Evolutionary conservation across 2,113 vertebrate species (phyloP).

Genomic region (Seriola dumerili): DNA sequence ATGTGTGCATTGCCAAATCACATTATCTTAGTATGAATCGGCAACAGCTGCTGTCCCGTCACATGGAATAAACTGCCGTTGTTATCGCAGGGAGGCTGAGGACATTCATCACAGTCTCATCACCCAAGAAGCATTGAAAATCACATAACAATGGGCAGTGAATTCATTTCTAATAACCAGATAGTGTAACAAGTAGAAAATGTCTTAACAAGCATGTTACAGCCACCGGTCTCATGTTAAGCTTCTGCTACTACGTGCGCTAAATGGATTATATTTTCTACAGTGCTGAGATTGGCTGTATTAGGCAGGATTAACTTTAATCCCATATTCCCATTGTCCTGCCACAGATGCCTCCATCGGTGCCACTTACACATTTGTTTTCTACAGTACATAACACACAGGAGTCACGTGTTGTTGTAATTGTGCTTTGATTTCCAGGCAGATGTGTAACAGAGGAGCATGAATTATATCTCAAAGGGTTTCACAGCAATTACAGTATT

Average conservation of each 20-base stretch:
- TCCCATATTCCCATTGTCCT: conserved; percentile 58
- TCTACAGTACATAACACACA: neutral
- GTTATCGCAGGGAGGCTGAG: conserved; percentile 2
- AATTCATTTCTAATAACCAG: conserved; percentile 12
- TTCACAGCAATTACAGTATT: conserved; percentile 30
- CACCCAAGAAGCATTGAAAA: conserved; percentile 14
- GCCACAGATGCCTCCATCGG: conserved; percentile 1
- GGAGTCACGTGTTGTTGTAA: neutral
- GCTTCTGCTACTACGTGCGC: conserved; percentile 42
- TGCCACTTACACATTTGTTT: conserved; percentile 20
- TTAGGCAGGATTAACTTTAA: conserved; percentile 79
- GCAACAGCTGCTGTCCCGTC: conserved; percentile 47
- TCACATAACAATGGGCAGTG: neutral
- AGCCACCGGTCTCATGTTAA: conserved; percentile 26
- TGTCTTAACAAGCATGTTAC: conserved; percentile 53
- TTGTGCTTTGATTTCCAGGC: conserved; percentile 9
- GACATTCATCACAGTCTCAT: conserved; percentile 15
- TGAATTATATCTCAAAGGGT: conserved; percentile 32
- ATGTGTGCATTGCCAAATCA: conserved; percentile 16
- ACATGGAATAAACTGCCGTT: conserved; percentile 12
- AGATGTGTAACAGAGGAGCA: conserved; percentile 30
- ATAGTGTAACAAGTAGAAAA: conserved; percentile 36
- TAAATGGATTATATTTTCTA: conserved; percentile 80
- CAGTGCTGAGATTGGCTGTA: conserved; percentile 71
- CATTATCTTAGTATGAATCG: conserved; percentile 27